Evolutionary conservation across 2,113 vertebrate genomes (phyloP), one percentile per base, ranked within the genome.

Genomic region (Pristiophorus japonicus): DNA sequence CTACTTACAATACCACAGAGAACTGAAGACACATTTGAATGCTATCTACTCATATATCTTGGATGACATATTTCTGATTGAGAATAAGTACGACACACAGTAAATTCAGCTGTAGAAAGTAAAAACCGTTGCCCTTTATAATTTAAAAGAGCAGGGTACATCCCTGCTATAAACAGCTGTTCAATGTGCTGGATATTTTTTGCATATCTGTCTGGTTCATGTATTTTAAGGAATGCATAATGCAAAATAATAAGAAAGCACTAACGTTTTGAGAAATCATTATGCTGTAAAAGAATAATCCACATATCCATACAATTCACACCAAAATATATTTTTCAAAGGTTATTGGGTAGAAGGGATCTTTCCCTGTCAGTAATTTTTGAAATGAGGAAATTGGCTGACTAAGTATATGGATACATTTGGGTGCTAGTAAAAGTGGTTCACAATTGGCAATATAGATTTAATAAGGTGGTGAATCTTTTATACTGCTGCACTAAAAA

Each of bases 1-100:
- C 66, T 16, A 70, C 45, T 51, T 96, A 97, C 96, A 97, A 97
- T 96, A 96, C 96, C 63, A 18, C 73, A 92, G 97, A 96, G 97
- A 97, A 96, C 94, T 96, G 95, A 95, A 88, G 96, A 95, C 95
- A 95, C 95, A 95, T 94, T 47, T 94, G 93, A 94, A 94, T 24
- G 18, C 65, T 30, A 94, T 67, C 65, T 34, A 94, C 42, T 73
- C 63, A 67, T 94, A 51, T 12, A 51, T 94, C 66, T 94, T 94
- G 8, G 7, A 30, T 94, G 92, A 67, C 92, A 94, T 45, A 94
- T 94, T 73, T 94, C 42, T 94, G 93, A 94, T 51, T 94, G 93
- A 70, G 93, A 73, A 94, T 94, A 51, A 94, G 11, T 38, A 73
- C 24, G 14, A 45, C 67, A 18, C 66, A 94, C 38, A 51, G 42